Evolutionary conservation across 2,888 invertebrate genomes (phyloP).

Genomic region (Phyllotreta cruciferae): DNA sequence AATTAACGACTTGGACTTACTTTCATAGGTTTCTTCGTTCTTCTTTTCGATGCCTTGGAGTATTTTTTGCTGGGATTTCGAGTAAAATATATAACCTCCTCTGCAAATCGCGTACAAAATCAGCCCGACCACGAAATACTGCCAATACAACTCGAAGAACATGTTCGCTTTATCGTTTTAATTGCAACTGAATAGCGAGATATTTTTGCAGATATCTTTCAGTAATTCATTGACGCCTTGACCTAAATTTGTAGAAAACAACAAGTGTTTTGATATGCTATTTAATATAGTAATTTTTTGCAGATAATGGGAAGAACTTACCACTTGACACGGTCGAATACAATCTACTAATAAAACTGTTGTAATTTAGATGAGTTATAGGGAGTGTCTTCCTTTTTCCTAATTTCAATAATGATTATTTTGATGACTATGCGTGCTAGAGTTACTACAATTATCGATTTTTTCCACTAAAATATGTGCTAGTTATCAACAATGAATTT

Average conservation of each 20-base stretch:
- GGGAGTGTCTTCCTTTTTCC: constrained; percentile 18
- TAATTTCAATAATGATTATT: constrained; percentile 23
- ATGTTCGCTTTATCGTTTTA: constrained; percentile 36
- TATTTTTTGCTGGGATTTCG: constrained; percentile 29
- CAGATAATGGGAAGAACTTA: no score
- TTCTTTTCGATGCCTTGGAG: constrained; percentile 32
- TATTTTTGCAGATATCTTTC: constrained; percentile 11
- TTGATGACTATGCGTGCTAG: constrained; percentile 20
- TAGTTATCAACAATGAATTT: no score
- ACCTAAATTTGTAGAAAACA: constrained; percentile 18
- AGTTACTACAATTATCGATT: constrained; percentile 21
- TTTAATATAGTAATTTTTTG: no score
- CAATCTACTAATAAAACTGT: not conserved
- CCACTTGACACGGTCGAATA: not conserved
- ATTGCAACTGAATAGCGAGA: not conserved
- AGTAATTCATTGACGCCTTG: constrained; percentile 8
- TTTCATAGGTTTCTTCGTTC: constrained; percentile 43
- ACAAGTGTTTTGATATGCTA: no score
- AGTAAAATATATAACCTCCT: constrained; percentile 35
- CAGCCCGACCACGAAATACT: constrained; percentile 50
- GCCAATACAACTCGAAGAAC: constrained; percentile 53
- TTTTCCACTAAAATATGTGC: constrained; percentile 2
- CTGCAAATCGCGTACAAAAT: constrained; percentile 42
- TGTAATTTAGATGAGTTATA: not conserved
- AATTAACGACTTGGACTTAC: constrained; percentile 35